Evolutionary conservation across 1,140 invertebrate species (phyloP).

Genomic region (Tetramorium alpestre): DNA sequence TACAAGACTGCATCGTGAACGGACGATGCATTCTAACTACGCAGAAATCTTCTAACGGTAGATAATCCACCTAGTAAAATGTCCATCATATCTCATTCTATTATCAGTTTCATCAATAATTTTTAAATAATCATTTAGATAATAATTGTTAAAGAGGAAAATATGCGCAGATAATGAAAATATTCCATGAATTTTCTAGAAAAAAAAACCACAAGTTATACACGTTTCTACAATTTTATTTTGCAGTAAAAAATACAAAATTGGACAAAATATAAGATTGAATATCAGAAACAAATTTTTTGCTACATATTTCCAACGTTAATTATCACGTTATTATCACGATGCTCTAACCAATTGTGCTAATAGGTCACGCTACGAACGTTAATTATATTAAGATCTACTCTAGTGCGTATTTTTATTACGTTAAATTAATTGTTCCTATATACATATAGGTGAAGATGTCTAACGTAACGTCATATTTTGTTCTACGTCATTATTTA

Average conservation of each 20-base stretch:
- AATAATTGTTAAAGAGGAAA: background rate
- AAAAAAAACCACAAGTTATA: background rate
- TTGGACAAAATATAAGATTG: too few species aligned
- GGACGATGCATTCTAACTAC: background rate
- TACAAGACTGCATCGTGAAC: background rate
- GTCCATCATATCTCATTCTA: background rate
- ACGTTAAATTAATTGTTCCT: too few species aligned
- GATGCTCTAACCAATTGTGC: too few species aligned
- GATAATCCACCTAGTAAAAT: background rate
- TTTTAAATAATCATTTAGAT: background rate
- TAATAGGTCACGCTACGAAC: too few species aligned
- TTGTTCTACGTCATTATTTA: too few species aligned
- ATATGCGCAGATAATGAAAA: background rate
- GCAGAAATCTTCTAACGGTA: conserved; percentile 16
- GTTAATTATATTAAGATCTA: too few species aligned
- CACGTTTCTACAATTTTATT: background rate
- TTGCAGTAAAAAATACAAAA: background rate
- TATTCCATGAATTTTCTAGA: background rate
- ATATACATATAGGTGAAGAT: too few species aligned
- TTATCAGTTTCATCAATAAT: background rate
- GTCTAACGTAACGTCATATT: too few species aligned
- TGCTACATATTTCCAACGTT: too few species aligned
- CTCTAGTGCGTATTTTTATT: too few species aligned
- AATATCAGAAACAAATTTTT: too few species aligned
- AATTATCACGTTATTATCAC: too few species aligned